Percentiles rank a stretch among this genome's conserved stretches.
Evolutionary conservation across 2,888 invertebrate genomes (phyloP).

Genomic region (Andricus quercusramuli): DNA sequence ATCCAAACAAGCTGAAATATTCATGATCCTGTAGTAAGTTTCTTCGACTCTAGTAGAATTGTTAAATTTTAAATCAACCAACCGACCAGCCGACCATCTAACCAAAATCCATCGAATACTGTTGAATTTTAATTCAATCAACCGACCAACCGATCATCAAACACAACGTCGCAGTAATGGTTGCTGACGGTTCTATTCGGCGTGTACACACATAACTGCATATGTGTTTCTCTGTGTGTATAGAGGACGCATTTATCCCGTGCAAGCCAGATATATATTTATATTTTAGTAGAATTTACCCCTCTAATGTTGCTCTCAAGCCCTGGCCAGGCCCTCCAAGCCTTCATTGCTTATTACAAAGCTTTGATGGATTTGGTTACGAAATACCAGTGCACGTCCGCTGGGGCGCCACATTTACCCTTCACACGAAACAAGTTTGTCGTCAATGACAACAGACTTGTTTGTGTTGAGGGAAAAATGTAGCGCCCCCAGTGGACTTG

Average conservation of each 20-base stretch:
- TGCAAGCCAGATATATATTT: background rate
- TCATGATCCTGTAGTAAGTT: slow-evolving; percentile 50
- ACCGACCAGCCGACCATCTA: background rate
- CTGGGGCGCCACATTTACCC: no score
- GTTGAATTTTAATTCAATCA: no score
- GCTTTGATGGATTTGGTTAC: no score
- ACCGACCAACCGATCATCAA: background rate
- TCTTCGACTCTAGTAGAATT: slow-evolving; percentile 48
- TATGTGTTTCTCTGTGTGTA: background rate
- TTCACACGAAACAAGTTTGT: no score
- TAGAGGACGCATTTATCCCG: background rate
- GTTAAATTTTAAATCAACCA: slow-evolving; percentile 56
- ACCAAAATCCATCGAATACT: background rate
- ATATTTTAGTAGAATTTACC: background rate
- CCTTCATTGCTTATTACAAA: no score
- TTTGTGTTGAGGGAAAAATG: no score
- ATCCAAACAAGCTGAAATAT: slow-evolving; percentile 56
- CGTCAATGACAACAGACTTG: no score
- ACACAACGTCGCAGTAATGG: background rate
- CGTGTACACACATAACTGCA: background rate
- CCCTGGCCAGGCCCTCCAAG: background rate
- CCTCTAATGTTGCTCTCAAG: background rate
- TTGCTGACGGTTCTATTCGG: background rate
- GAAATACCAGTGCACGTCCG: no score
- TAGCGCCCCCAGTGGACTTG: no score